Conservation (phyloP, 2,888 invertebrate genomes). For the Apoderus coryli region DNA sequence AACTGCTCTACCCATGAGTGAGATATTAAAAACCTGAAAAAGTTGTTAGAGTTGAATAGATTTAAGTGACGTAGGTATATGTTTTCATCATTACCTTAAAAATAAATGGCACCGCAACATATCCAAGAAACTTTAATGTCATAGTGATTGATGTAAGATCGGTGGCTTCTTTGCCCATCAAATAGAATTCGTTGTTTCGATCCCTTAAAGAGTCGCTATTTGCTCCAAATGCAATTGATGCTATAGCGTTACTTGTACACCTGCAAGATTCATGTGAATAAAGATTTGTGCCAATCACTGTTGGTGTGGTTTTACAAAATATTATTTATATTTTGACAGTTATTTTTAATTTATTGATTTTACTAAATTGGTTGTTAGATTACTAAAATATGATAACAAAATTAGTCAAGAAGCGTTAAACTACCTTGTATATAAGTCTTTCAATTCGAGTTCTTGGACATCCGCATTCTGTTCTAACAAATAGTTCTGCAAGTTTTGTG, state of each 20-base stretch:
- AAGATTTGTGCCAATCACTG: too few relatives aligned
- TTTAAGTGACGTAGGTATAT: too few relatives aligned
- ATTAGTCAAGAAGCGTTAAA: too few relatives aligned
- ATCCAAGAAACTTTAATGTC: conserved; percentile 15
- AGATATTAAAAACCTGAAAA: too few relatives aligned
- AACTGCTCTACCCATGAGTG: too few relatives aligned
- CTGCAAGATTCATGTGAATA: too few relatives aligned
- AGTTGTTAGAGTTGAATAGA: too few relatives aligned
- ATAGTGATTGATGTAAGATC: conserved; percentile 13
- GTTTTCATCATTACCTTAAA: conserved; percentile 10
- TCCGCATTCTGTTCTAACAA: conserved; percentile 17
- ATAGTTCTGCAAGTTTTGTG: conserved; percentile 12
- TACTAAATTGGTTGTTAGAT: too few relatives aligned
- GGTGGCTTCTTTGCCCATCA: conserved; percentile 36
- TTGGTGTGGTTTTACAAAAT: too few relatives aligned
- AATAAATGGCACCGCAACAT: conserved; percentile 13
- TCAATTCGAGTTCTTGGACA: conserved; percentile 29
- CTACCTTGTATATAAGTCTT: conserved; percentile 34
- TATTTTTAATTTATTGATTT: too few relatives aligned
- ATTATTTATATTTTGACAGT: too few relatives aligned
- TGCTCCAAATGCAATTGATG: conserved; percentile 11
- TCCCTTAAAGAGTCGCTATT: conserved; percentile 22
- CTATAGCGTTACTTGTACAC: conserved; percentile 12
- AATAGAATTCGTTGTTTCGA: conserved; percentile 38
- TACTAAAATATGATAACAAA: too few relatives aligned